A percentile compares a stretch with the other conserved stretches of the same genome.
Evolutionary conservation across 1,140 invertebrate species (phyloP).

Genomic region (Pseudomyrmex cubaensis): DNA sequence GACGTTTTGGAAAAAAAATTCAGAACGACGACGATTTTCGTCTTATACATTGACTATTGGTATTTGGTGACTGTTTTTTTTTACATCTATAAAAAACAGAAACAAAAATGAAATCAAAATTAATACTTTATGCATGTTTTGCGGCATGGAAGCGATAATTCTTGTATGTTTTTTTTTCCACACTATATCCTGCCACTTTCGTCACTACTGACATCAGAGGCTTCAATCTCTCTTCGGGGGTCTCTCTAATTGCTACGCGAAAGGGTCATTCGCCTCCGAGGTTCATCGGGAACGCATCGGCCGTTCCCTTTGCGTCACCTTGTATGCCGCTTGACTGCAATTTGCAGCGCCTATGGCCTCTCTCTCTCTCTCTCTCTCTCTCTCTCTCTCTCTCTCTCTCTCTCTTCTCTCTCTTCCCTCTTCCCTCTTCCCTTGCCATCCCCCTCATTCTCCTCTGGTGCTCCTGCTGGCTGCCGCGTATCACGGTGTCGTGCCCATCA

Average conservation of each 20-base stretch:
- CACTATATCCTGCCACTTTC: neutral
- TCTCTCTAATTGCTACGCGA: conserved; percentile 40
- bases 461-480: conserved; percentile 42
- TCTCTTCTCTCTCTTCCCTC: no score
- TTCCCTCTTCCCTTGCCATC: no score
- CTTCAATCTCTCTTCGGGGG: conserved; percentile 34
- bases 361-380: conserved; percentile 21
- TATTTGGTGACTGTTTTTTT: no score
- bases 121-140: no score
- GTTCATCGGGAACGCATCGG: conserved; percentile 56
- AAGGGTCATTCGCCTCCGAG: conserved; percentile 64
- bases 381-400: neutral
- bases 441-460: conserved; percentile 21
- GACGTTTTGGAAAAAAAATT: neutral
- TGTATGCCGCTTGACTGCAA: conserved; percentile 73
- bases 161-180: neutral
- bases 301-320: conserved; percentile 68
- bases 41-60: no score
- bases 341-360: conserved; percentile 65
- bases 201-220: neutral
- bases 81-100: no score
- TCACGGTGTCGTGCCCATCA: conserved; percentile 68
- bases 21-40: no score
- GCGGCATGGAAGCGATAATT: no score
- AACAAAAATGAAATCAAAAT: no score